phyloP scores from a whole-genome alignment of 2,113 vertebrate genomes.

The Eclectus roratus region DNA sequence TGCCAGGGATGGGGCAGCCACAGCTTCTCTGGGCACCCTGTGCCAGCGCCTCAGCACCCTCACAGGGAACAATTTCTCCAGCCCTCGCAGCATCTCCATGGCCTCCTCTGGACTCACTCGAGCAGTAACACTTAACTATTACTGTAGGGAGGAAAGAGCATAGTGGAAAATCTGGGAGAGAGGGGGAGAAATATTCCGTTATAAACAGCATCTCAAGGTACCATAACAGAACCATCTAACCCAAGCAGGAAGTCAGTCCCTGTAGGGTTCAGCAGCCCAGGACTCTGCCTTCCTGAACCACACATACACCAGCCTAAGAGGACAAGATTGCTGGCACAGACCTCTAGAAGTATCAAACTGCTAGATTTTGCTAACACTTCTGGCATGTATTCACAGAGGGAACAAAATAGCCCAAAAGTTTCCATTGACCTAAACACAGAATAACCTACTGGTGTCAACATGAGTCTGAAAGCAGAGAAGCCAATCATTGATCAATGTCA shows the following conservation, averaged over 20 bases:
- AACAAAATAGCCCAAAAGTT: conserved; percentile 3
- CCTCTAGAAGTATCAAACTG: background rate
- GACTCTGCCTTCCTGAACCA: background rate
- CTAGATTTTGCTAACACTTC: background rate
- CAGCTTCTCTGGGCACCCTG: background rate
- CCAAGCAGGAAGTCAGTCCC: background rate
- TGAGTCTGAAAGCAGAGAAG: background rate
- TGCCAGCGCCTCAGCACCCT: background rate
- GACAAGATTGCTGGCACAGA: background rate
- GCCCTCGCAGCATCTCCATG: background rate
- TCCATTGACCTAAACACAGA: background rate
- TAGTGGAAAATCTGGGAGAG: background rate
- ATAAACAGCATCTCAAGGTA: background rate
- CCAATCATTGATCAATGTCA: background rate
- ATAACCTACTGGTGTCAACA: background rate
- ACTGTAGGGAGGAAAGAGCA: background rate
- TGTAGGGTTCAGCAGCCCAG: background rate
- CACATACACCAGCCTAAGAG: rapidly evolving
- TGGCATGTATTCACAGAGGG: background rate
- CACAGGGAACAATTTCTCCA: background rate
- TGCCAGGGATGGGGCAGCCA: background rate
- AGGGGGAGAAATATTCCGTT: background rate
- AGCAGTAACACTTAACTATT: background rate
- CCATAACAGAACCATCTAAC: background rate
- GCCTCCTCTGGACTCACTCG: background rate